These are phyloP conservation scores for Melanotaenia maccullochi DNA, from an alignment of 2,797 vertebrate genomes.

Conservation along the genomic window DNA sequence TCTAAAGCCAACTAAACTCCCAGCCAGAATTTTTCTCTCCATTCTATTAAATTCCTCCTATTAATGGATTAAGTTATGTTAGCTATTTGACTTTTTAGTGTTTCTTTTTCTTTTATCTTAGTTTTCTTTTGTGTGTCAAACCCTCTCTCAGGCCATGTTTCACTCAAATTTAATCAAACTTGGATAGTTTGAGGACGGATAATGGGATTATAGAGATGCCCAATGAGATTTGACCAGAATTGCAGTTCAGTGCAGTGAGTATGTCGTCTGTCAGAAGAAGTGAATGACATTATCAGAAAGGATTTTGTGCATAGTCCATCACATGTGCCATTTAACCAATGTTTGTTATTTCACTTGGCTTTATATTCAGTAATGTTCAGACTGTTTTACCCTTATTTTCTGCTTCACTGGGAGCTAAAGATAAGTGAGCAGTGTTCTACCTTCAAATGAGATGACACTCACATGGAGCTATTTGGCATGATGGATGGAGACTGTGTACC, in stretches of 20 bases:
- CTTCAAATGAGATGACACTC: slow-evolving; percentile 68
- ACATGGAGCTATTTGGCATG: slow-evolving; percentile 70
- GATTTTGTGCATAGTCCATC: slow-evolving; percentile 50
- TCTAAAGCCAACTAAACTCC: slow-evolving; percentile 38
- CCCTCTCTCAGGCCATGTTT: slow-evolving; percentile 20
- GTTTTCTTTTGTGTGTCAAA: slow-evolving; percentile 43
- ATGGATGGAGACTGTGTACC: slow-evolving; percentile 67
- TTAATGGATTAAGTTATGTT: slow-evolving; percentile 45
- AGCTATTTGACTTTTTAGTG: slow-evolving; percentile 34
- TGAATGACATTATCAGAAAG: slow-evolving; percentile 42
- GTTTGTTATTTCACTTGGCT: slow-evolving; percentile 54
- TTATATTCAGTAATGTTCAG: slow-evolving; percentile 49
- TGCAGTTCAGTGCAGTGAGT: slow-evolving; percentile 12
- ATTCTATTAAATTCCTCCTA: slow-evolving; percentile 17
- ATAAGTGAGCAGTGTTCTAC: slow-evolving; percentile 55
- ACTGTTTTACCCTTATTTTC: slow-evolving; percentile 65
- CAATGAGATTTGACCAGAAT: slow-evolving; percentile 46
- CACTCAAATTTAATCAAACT: slow-evolving; percentile 43
- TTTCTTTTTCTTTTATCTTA: slow-evolving; percentile 34
- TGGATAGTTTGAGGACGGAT: slow-evolving; percentile 23
- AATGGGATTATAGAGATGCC: slow-evolving; percentile 41
- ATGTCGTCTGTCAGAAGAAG: slow-evolving; percentile 29
- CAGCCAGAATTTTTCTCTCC: slow-evolving; percentile 49
- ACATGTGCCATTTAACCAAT: slow-evolving; percentile 47
- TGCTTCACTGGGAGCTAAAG: slow-evolving; percentile 59